Conservation (phyloP, 2,888 invertebrate species). For the Cantharis rustica region DNA sequence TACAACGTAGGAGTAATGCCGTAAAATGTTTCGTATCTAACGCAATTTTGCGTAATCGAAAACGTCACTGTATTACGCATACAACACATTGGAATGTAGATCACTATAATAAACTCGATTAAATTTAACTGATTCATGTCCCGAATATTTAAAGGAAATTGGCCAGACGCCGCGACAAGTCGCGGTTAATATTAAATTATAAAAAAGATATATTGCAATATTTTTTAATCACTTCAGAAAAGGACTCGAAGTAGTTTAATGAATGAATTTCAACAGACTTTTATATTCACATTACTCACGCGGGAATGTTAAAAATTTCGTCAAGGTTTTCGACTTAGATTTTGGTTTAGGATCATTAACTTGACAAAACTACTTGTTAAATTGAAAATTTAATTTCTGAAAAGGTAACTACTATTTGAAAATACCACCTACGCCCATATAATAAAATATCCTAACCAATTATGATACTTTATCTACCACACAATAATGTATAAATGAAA, state of each 20-base stretch:
- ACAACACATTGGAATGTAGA: background rate
- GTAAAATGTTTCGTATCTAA: background rate
- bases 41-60: background rate
- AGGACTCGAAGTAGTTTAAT: background rate
- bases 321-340: conserved; percentile 1
- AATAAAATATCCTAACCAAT: background rate
- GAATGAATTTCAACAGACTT: conserved; percentile 9
- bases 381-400: background rate
- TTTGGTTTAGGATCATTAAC: background rate
- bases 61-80: background rate
- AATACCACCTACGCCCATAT: background rate
- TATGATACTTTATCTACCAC: background rate
- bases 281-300: conserved; percentile 10
- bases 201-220: conserved; percentile 6
- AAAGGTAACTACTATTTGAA: background rate
- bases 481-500: background rate
- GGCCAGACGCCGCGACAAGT: background rate
- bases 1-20: background rate
- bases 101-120: background rate
- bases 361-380: background rate
- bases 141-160: conserved; percentile 11
- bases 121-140: conserved; percentile 14
- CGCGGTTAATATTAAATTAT: background rate
- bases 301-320: conserved; percentile 8
- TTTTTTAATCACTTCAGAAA: conserved; percentile 3